phyloP scores from a whole-genome alignment of 2,113 vertebrate genomes.

The Bufo gargarizans region DNA sequence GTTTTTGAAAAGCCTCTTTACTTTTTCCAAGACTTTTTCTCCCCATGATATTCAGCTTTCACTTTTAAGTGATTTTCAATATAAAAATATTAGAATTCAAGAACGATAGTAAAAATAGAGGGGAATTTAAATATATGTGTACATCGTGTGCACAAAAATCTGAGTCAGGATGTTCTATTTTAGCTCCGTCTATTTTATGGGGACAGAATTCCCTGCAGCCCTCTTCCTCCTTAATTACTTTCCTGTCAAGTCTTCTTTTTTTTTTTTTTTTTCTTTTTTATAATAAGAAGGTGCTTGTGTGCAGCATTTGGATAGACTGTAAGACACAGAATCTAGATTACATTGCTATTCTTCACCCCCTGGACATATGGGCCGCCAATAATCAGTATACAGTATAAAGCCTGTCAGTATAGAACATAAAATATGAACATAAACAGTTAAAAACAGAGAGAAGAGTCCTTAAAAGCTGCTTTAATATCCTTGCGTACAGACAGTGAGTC shows the following conservation, averaged over 20 bases:
- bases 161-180: constrained; percentile 48
- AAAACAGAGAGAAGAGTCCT: background rate
- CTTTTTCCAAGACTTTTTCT: background rate
- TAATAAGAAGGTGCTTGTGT: constrained; percentile 50
- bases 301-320: constrained; percentile 1
- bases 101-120: constrained; percentile 9
- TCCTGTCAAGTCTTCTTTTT: constrained; percentile 24
- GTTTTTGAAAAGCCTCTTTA: background rate
- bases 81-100: constrained; percentile 7
- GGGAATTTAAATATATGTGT: constrained; percentile 22
- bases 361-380: background rate
- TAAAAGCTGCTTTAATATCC: background rate
- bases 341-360: constrained; percentile 1
- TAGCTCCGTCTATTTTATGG: background rate
- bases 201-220: constrained; percentile 49
- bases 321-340: constrained; percentile 5
- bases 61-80: background rate
- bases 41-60: background rate
- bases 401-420: background rate
- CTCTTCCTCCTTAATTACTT: constrained; percentile 50
- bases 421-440: background rate
- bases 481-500: background rate
- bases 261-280: constrained; percentile 44
- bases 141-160: constrained; percentile 28
- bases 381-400: background rate